These are phyloP conservation scores for Agriopis marginaria DNA, from an alignment of 2,888 invertebrate genomes.

Conservation along the genomic window DNA sequence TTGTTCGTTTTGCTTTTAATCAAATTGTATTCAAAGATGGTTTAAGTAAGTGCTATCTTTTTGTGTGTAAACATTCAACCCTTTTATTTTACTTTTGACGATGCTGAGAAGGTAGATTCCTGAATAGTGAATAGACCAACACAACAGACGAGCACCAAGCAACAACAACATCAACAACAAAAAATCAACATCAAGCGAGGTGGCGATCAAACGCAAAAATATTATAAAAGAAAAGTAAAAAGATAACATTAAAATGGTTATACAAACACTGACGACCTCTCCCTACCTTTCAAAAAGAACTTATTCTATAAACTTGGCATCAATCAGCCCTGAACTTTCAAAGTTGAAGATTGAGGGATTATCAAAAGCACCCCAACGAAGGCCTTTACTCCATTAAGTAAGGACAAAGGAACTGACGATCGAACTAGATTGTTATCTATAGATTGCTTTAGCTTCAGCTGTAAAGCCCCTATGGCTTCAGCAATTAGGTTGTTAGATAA, in stretches of 20 bases:
- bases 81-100: background rate
- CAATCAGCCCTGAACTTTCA: slow-evolving; percentile 11
- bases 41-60: background rate
- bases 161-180: no score
- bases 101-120: slow-evolving; percentile 15
- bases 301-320: slow-evolving; percentile 15
- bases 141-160: no score
- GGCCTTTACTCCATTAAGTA: slow-evolving; percentile 25
- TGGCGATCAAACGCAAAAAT: no score
- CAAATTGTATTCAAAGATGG: background rate
- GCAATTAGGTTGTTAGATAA: slow-evolving; percentile 26
- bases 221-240: no score
- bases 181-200: no score
- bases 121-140: no score
- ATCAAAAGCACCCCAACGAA: slow-evolving; percentile 20
- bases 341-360: slow-evolving; percentile 18
- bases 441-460: background rate
- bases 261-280: background rate
- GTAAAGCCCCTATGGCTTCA: slow-evolving; percentile 17
- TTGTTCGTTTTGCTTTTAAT: slow-evolving; percentile 20
- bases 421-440: slow-evolving; percentile 29
- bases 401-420: slow-evolving; percentile 27
- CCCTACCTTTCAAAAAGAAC: slow-evolving; percentile 9
- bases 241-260: background rate
- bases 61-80: slow-evolving; percentile 1